These are phyloP conservation scores for Edolisoma coerulescens DNA, from an alignment of 2,113 vertebrate species.

Conservation along the genomic window DNA sequence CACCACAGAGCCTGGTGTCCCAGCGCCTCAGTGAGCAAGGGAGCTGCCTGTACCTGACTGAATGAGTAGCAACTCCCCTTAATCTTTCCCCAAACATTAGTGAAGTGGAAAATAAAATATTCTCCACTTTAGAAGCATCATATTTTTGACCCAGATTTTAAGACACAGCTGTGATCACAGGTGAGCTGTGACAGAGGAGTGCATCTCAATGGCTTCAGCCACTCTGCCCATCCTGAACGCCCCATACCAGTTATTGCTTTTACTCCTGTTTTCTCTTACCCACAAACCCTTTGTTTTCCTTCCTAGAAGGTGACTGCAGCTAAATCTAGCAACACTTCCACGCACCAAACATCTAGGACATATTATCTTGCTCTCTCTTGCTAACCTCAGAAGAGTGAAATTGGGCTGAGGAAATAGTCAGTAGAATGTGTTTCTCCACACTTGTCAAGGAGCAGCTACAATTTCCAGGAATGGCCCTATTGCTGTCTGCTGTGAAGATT, in stretches of 20 bases:
- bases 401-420: background rate
- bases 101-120: background rate
- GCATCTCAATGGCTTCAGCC: background rate
- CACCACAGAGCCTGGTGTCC: background rate
- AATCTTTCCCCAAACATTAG: background rate
- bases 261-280: background rate
- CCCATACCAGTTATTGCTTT: background rate
- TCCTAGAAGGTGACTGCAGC: background rate
- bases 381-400: background rate
- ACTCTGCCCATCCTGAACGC: background rate
- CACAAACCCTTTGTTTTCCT: background rate
- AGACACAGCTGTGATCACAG: background rate
- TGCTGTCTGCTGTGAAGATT: background rate
- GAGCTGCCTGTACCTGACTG: background rate
- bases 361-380: background rate
- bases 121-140: background rate
- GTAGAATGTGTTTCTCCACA: background rate
- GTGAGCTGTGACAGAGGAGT: background rate
- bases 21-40: background rate
- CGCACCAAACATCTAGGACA: background rate
- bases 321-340: background rate
- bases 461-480: background rate
- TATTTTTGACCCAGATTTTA: background rate
- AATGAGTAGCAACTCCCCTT: background rate
- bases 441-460: background rate